Percentiles rank a stretch among this genome's conserved stretches.
Conservation (phyloP, 1,140 invertebrate species). For the Saccostrea glomerata region DNA sequence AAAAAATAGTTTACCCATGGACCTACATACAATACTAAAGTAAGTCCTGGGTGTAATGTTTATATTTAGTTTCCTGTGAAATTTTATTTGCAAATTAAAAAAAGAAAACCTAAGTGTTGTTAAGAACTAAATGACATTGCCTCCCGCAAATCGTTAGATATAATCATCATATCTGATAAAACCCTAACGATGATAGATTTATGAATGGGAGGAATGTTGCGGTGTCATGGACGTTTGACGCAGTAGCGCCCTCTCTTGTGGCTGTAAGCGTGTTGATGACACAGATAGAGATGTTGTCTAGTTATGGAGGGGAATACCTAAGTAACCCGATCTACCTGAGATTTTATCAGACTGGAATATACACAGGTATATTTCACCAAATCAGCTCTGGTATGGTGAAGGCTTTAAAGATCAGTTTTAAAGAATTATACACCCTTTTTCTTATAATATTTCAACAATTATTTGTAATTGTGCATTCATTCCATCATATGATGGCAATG, state of each 20-base stretch:
- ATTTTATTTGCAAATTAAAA: not conserved
- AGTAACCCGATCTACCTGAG: not conserved
- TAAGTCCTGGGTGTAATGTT: too few relatives aligned
- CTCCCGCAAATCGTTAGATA: not conserved
- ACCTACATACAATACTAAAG: too few relatives aligned
- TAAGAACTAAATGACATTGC: slow-evolving; percentile 21
- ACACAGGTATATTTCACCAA: not conserved
- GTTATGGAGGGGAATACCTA: not conserved
- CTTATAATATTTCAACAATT: not conserved
- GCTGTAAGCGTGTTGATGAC: slow-evolving; percentile 37
- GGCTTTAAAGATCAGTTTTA: not conserved
- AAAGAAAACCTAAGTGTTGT: not conserved
- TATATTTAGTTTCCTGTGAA: too few relatives aligned
- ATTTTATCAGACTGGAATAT: not conserved
- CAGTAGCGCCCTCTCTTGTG: not conserved
- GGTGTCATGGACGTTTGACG: slow-evolving; percentile 22
- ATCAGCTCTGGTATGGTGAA: not conserved
- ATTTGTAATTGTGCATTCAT: not conserved
- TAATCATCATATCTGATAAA: not conserved
- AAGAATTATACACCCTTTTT: slow-evolving; percentile 24
- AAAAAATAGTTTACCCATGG: too few relatives aligned
- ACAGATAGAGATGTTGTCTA: not conserved
- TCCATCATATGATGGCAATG: not conserved
- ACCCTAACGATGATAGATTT: slow-evolving; percentile 16
- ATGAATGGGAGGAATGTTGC: not conserved